These are phyloP conservation scores for Nomada ferruginata DNA, from an alignment of 2,888 invertebrate species.

Conservation along the genomic window DNA sequence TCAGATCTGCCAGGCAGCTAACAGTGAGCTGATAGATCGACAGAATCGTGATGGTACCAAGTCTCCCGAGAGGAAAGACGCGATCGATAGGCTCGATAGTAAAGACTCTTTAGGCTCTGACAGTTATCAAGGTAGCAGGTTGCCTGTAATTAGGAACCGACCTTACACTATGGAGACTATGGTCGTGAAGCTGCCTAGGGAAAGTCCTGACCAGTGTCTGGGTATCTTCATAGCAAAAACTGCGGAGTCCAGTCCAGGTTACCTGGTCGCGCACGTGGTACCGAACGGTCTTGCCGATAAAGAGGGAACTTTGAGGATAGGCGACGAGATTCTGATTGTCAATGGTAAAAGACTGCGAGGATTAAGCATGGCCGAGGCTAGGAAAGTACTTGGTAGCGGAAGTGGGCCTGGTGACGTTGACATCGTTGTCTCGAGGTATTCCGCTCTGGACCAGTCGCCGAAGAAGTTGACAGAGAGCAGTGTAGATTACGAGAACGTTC, in stretches of 20 bases:
- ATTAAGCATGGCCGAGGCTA: constrained; percentile 88
- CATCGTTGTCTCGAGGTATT: constrained; percentile 87
- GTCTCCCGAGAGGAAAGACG: constrained; percentile 76
- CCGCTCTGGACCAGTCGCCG: constrained; percentile 65
- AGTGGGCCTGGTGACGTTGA: constrained; percentile 88
- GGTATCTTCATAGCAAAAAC: constrained; percentile 90
- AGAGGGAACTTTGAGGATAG: constrained; percentile 88
- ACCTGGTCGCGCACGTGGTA: constrained; percentile 89
- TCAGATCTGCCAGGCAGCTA: constrained; percentile 68
- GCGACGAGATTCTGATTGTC: constrained; percentile 90
- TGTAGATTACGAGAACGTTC: constrained; percentile 89
- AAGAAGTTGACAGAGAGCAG: constrained; percentile 88
- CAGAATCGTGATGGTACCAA: constrained; percentile 43
- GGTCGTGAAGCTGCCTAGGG: constrained; percentile 86
- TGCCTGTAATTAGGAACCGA: constrained; percentile 74
- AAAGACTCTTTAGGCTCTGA: constrained; percentile 23
- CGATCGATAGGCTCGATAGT: constrained; percentile 74
- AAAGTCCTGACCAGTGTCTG: constrained; percentile 87
- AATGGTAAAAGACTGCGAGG: constrained; percentile 89
- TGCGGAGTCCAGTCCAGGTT: constrained; percentile 85
- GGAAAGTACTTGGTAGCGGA: constrained; percentile 87
- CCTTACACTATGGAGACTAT: constrained; percentile 80
- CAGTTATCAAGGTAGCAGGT: constrained; percentile 23
- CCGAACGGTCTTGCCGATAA: constrained; percentile 89
- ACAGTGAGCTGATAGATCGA: constrained; percentile 63